phyloP scores from a whole-genome alignment of 2,888 invertebrate species.

The Arctia plantaginis region DNA sequence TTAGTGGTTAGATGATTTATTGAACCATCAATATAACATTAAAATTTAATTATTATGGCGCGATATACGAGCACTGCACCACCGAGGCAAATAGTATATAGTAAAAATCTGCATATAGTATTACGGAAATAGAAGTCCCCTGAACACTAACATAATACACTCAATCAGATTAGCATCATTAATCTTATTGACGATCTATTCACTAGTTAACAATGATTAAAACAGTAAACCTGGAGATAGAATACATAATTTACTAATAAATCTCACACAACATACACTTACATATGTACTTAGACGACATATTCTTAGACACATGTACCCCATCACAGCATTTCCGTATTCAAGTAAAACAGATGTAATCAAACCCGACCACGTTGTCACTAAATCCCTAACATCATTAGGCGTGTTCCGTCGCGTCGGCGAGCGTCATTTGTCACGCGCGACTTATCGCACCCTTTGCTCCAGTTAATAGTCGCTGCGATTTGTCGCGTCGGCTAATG shows the following conservation, averaged over 20 bases:
- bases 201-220: neutral
- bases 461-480: conserved; percentile 63
- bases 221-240: neutral
- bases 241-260: neutral
- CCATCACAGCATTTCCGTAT: conserved; percentile 28
- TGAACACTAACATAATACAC: neutral
- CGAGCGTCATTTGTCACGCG: conserved; percentile 68
- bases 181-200: neutral
- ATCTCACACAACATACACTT: neutral
- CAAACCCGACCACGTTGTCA: conserved; percentile 39
- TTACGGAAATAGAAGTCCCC: neutral
- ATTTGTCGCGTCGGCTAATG: conserved; percentile 61
- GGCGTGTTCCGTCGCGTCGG: conserved; percentile 33
- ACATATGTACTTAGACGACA: neutral
- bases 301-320: conserved; percentile 3
- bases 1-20: no score
- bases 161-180: neutral
- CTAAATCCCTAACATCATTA: conserved; percentile 67
- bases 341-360: conserved; percentile 49
- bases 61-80: no score
- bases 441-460: conserved; percentile 69
- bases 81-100: no score
- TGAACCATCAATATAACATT: no score
- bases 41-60: no score
- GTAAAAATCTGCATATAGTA: no score